Base-by-base conservation (phyloP, 1,140 invertebrate genomes). In the Drosophila sp. region DNA sequence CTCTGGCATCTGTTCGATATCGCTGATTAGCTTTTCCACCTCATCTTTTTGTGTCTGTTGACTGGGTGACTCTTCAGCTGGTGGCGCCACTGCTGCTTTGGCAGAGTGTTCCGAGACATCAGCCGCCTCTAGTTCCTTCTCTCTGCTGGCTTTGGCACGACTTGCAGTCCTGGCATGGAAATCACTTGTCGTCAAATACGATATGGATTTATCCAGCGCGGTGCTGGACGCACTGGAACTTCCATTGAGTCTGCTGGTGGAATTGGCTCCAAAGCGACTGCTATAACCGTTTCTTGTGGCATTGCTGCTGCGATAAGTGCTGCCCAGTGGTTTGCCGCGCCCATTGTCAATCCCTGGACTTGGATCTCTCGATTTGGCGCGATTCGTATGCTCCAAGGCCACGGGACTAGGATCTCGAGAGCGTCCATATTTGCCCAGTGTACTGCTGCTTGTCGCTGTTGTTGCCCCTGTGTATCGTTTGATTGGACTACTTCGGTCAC, bases 401-500 rank as follows among this genome's bases (percentile, higher is more conserved):
- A 77, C 87, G 0, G 91, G 91, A 75, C 91, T 92, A n/a, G 91
- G 80, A 70, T 92, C 91, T 8, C 91, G 60, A 0, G 91, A 91
- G 0, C 87, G 33, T 11, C 79, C 81, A 57, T 92, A 92, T 58
- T 92, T 91, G 3, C 76, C 72, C n/a, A 92, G 50, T 11, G 74
- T 81, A n/a, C 80, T 80, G 30, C 35, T 38, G 3, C 72, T 82
- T 0, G 72, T 66, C 6, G 60, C 32, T 3, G 74, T 82, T 0
- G 72, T 66, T 8, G 60, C 32, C 0, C 85, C 74, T 1, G 75
- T 76, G 41, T 91, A 92, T 0, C 91, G 76, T 30, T 91, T 91
- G 5, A 89, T 71, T 33, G 85, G 90, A 27, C 80, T 84, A 17
- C 30, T 78, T 5, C 80, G 62, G 6, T 85, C 84, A 57, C 64